These are phyloP conservation scores for Phyto melanocephala DNA, from an alignment of 2,888 invertebrate genomes.

Conservation along the genomic window DNA sequence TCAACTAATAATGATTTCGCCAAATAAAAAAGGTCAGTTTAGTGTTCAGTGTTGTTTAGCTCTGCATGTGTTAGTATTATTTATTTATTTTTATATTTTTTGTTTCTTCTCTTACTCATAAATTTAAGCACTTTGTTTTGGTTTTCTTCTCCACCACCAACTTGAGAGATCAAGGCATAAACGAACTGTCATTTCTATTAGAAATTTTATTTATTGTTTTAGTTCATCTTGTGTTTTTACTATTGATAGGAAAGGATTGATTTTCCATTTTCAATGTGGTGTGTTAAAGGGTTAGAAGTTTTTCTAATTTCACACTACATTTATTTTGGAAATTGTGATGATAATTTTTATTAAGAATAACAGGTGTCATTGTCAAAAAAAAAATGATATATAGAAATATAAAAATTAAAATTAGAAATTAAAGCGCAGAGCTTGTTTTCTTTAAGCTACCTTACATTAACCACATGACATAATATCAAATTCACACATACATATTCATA, in stretches of 20 bases:
- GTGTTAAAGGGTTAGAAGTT: constrained; percentile 46
- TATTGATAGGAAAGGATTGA: constrained; percentile 19
- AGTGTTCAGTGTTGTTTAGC: not conserved
- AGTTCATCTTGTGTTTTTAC: not conserved
- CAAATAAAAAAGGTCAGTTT: constrained; percentile 51
- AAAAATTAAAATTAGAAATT: too few relatives aligned
- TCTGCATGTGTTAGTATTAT: constrained; percentile 3
- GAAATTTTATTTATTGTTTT: constrained; percentile 45
- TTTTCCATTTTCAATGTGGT: not conserved
- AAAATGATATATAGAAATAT: not conserved
- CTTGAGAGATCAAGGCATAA: constrained; percentile 37
- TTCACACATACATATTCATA: too few relatives aligned
- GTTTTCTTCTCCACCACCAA: constrained; percentile 2
- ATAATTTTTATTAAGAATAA: constrained; percentile 37
- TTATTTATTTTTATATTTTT: not conserved
- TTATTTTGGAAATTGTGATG: constrained; percentile 44
- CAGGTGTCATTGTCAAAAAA: constrained; percentile 41
- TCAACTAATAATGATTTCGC: constrained; percentile 58
- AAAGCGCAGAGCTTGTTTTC: too few relatives aligned
- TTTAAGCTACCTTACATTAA: too few relatives aligned
- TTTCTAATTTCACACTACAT: constrained; percentile 64
- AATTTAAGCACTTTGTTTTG: not conserved
- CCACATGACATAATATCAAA: too few relatives aligned
- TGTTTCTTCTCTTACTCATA: not conserved
- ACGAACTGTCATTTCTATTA: constrained; percentile 31